Evolutionary conservation across 2,113 vertebrate genomes (phyloP).

Genomic region (Sebastes schlegelii): DNA sequence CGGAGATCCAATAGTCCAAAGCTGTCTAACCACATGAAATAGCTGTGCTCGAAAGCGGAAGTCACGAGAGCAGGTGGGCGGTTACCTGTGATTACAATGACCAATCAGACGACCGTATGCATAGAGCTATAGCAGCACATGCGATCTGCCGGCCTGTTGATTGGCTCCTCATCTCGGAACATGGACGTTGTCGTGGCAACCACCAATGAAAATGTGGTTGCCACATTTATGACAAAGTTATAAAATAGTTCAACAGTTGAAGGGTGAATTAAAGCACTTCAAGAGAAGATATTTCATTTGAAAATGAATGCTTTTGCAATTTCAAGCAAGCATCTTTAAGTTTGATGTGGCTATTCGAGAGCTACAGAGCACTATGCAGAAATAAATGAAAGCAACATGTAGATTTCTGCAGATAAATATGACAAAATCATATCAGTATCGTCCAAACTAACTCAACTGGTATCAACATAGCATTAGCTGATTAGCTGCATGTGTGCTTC

Average conservation of each 20-base stretch:
- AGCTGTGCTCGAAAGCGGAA: slow-evolving; percentile 35
- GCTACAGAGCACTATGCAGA: background rate
- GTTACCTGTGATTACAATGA: background rate
- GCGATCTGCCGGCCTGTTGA: slow-evolving; percentile 35
- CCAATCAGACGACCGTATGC: slow-evolving; percentile 60
- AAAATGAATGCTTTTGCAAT: background rate
- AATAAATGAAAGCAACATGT: background rate
- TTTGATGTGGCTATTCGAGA: background rate
- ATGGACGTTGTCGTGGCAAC: slow-evolving; percentile 37
- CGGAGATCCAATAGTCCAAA: background rate
- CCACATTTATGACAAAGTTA: background rate
- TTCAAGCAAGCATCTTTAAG: background rate
- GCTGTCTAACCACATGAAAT: background rate
- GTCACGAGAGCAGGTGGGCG: background rate
- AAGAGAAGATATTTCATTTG: background rate
- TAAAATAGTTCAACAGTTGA: background rate
- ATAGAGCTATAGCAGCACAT: slow-evolving; percentile 17
- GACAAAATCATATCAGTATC: background rate
- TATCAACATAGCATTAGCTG: too few species aligned
- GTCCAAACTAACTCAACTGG: too few species aligned
- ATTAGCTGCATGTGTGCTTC: too few species aligned
- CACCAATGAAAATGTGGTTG: slow-evolving; percentile 32
- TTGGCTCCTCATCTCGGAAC: slow-evolving; percentile 80
- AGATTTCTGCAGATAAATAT: background rate
- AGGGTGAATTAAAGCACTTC: background rate